These are phyloP conservation scores for Lasius fuliginosus DNA, from an alignment of 2,888 invertebrate genomes.

Conservation along the genomic window DNA sequence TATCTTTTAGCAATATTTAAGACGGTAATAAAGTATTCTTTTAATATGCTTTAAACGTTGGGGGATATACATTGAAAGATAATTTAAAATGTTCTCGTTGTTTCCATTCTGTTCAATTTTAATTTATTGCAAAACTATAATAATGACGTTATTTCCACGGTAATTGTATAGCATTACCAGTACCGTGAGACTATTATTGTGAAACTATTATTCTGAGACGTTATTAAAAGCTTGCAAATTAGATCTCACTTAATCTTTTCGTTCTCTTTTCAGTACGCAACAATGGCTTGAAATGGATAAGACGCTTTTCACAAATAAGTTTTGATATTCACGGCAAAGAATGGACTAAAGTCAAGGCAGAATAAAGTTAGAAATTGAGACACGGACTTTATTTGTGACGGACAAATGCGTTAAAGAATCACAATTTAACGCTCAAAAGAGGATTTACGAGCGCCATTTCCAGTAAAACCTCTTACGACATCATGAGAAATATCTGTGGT, in stretches of 20 bases:
- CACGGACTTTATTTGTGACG: neutral
- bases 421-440: conserved; percentile 54
- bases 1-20: neutral
- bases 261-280: neutral
- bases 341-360: neutral
- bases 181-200: neutral
- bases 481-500: conserved; percentile 38
- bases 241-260: neutral
- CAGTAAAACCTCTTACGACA: neutral
- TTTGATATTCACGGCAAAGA: conserved; percentile 23
- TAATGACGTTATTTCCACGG: neutral
- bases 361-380: conserved; percentile 10
- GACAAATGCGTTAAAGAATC: conserved; percentile 47
- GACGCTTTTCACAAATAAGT: conserved; percentile 29
- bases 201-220: neutral
- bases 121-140: neutral
- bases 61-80: neutral
- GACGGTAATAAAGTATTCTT: neutral
- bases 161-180: conserved; percentile 1
- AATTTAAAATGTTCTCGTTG: neutral
- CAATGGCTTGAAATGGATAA: neutral
- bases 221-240: conserved; percentile 33
- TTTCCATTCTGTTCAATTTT: neutral
- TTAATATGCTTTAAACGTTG: neutral
- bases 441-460: conserved; percentile 55